Conservation (phyloP, 2,888 invertebrate genomes). For the Protula sp. region DNA sequence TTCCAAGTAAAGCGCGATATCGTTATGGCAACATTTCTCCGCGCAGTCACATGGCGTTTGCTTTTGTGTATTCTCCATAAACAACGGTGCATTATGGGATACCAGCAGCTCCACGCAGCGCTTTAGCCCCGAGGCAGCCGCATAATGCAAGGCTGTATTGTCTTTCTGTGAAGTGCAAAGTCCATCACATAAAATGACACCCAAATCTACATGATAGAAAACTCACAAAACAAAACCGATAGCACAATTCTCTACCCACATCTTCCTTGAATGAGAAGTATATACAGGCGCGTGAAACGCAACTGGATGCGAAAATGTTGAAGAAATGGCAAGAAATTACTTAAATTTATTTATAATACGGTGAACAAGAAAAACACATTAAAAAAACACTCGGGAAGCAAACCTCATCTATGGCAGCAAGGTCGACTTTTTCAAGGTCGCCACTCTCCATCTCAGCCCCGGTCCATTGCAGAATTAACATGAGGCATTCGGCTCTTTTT, state of each 20-base stretch:
- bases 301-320: no score
- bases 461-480: slow-evolving; percentile 63
- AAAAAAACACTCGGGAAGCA: no score
- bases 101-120: slow-evolving; percentile 64
- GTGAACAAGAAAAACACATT: no score
- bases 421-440: slow-evolving; percentile 60
- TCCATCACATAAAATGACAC: neutral
- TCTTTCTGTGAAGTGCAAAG: slow-evolving; percentile 56
- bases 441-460: slow-evolving; percentile 58
- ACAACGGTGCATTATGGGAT: slow-evolving; percentile 61
- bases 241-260: neutral
- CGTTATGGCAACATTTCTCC: slow-evolving; percentile 60
- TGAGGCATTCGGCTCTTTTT: slow-evolving; percentile 62
- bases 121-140: slow-evolving; percentile 62
- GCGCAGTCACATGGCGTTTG: slow-evolving; percentile 66
- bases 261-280: neutral
- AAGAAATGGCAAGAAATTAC: no score
- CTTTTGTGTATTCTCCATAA: slow-evolving; percentile 62
- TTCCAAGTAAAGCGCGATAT: slow-evolving; percentile 64
- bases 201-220: neutral
- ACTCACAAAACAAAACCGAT: neutral
- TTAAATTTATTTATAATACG: no score
- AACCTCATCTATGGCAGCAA: slow-evolving; percentile 62
- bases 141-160: slow-evolving; percentile 66
- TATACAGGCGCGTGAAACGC: no score